Evolutionary conservation across 2,113 vertebrate genomes (phyloP).

Genomic region (Acrocephalus arundinaceus): DNA sequence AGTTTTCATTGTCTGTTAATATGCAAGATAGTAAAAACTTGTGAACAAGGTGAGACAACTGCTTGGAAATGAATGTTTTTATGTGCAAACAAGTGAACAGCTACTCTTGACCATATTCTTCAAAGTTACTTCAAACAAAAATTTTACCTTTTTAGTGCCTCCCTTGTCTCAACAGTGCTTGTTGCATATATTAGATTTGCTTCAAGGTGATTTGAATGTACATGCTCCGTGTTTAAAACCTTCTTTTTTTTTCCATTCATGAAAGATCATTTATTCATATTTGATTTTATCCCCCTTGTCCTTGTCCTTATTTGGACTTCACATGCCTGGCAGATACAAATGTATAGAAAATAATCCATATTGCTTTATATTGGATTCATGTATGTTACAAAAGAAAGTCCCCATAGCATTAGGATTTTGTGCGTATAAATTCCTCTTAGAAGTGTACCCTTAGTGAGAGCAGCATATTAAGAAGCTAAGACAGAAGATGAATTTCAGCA

Average conservation of each 20-base stretch:
- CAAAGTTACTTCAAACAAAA: conserved; percentile 45
- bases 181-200: conserved; percentile 32
- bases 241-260: conserved; percentile 5
- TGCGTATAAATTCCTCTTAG: conserved; percentile 32
- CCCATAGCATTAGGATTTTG: conserved; percentile 11
- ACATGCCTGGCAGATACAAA: background rate
- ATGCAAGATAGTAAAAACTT: background rate
- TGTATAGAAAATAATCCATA: conserved; percentile 44
- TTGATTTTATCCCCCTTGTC: conserved; percentile 6
- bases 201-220: conserved; percentile 61
- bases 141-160: background rate
- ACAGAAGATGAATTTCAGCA: conserved; percentile 23
- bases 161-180: background rate
- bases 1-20: background rate
- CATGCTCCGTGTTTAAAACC: background rate
- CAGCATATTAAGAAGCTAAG: conserved; percentile 23
- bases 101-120: conserved; percentile 13
- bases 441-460: background rate
- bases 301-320: conserved; percentile 29
- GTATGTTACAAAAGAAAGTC: conserved; percentile 30
- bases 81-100: background rate
- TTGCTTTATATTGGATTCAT: conserved; percentile 27
- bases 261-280: conserved; percentile 38
- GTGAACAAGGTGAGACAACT: background rate
- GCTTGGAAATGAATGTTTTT: background rate